Percentiles rank a stretch among this genome's conserved stretches.
phyloP scores from a whole-genome alignment of 2,113 vertebrate species.

The Cnemophilus loriae region DNA sequence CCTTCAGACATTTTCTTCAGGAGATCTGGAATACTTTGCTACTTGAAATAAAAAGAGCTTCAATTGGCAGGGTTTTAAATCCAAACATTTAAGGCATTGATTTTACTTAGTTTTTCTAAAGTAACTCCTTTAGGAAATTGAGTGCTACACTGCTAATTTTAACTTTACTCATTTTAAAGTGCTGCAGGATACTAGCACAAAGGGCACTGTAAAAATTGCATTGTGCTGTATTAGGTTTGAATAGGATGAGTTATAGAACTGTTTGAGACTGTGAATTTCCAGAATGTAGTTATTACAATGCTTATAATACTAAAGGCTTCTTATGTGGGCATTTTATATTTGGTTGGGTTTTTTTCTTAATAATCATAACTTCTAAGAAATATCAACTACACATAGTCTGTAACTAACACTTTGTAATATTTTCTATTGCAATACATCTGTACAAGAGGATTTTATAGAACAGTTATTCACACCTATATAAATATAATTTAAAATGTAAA shows the following conservation, averaged over 20 bases:
- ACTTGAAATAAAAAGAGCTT: conserved; percentile 45
- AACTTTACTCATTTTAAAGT: conserved; percentile 57
- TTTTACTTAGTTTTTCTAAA: conserved; percentile 63
- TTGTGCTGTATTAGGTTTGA: conserved; percentile 42
- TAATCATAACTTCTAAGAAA: conserved; percentile 28
- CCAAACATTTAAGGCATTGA: conserved; percentile 57
- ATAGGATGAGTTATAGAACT: conserved; percentile 33
- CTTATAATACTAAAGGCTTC: conserved; percentile 28
- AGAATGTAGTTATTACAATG: conserved; percentile 40
- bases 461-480: neutral
- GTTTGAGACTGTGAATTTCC: conserved; percentile 41
- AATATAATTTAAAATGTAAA: conserved; percentile 18
- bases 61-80: conserved; percentile 23
- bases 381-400: neutral
- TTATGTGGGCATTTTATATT: conserved; percentile 20
- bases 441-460: neutral
- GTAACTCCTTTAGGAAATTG: conserved; percentile 63
- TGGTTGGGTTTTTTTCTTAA: neutral
- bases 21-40: conserved; percentile 19
- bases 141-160: conserved; percentile 59
- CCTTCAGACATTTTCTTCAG: conserved; percentile 56
- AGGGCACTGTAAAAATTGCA: conserved; percentile 27
- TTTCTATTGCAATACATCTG: neutral
- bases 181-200: conserved; percentile 55
- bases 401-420: neutral